Evolutionary conservation across 2,113 vertebrate genomes (phyloP).

Genomic region (Anhinga rufa): DNA sequence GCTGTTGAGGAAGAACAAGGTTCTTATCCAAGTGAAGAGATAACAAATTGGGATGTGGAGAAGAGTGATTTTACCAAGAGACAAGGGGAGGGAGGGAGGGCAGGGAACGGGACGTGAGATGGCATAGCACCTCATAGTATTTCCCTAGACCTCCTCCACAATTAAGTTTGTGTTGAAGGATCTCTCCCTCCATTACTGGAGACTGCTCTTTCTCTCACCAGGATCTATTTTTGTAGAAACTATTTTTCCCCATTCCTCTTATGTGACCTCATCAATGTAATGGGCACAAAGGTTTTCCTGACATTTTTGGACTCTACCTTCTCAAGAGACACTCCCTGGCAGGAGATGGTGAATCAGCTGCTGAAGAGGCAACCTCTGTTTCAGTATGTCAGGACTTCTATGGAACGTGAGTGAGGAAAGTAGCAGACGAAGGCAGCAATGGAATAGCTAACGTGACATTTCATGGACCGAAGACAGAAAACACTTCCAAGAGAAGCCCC

Average conservation of each 20-base stretch:
- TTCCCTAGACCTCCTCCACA: background rate
- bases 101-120: accelerated
- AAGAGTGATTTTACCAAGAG: background rate
- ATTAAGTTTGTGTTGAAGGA: background rate
- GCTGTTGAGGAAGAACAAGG: background rate
- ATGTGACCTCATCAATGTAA: background rate
- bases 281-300: background rate
- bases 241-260: background rate
- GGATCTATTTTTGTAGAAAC: background rate
- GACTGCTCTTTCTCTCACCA: background rate
- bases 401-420: background rate
- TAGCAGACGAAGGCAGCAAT: background rate
- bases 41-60: background rate
- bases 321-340: background rate
- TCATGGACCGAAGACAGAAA: background rate
- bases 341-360: background rate
- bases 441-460: background rate
- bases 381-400: background rate
- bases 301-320: background rate
- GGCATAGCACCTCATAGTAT: background rate
- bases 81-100: accelerated
- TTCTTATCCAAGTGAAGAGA: background rate
- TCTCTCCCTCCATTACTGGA: background rate
- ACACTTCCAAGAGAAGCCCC: background rate
- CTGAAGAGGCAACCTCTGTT: background rate